Evolutionary conservation across 2,888 invertebrate genomes (phyloP), one percentile per base, ranked within the genome.

Genomic region (Baccha elongata): DNA sequence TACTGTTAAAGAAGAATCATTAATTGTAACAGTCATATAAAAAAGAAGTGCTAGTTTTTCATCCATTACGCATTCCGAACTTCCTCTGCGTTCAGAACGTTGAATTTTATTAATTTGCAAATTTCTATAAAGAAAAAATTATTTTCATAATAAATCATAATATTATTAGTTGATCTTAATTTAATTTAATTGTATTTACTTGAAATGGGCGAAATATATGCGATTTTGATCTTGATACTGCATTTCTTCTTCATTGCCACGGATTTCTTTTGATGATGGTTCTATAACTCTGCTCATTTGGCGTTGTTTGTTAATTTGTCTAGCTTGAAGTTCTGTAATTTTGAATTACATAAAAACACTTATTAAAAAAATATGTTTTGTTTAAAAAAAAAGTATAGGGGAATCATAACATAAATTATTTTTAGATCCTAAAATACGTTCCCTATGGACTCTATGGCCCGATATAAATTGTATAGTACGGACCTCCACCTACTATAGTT

Each of bases 41-140:
- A 99, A 99, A 1, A 98, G 92, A 1, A 99, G 92, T 0, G 98
- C 97, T 88, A 98, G 95, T 87, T 99, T 99, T 90, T 99, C 98
- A 87, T 99, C 98, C 96, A 98, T 98, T 0, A 99, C 98, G 58
- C 98, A 97, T 91, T 99, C 98, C 0, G 98, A 26, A 17, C 10
- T 97, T 11, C 98, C 98, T 88, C 98, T 98, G 91, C 98, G 98
- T 89, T 99, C 98, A 0, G 98, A 96, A 32, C 98, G 93, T 87
- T 97, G 98, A 73, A 99, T 98, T 88, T 97, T 97, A 86, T 98
- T 97, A 69, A 99, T 91, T 88, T 97, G 97, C 96, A 97, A 97
- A 89, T 97, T 97, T 67, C 97, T 93, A 53, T 21, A 76, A n/a
- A 52, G 44, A 42, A 2, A n/a, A 5, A 19, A 3, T n/a, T n/a